Evolutionary conservation across 2,888 invertebrate species (phyloP).

Genomic region (Isotomurus palustris): DNA sequence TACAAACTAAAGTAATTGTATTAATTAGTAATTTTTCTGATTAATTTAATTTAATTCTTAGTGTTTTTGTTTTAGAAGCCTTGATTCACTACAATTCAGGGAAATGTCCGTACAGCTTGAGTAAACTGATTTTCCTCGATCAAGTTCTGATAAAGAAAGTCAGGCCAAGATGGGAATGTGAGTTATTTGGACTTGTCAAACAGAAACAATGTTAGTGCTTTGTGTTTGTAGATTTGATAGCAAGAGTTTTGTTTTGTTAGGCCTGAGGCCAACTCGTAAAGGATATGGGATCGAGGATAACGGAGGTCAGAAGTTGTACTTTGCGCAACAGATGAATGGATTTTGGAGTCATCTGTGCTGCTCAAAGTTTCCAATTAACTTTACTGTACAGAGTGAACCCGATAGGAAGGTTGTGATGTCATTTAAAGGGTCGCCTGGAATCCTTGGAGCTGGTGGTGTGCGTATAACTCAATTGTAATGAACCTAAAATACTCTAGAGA

Average conservation of each 20-base stretch:
- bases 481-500: too few relatives aligned
- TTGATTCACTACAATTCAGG: constrained; percentile 3
- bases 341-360: background rate
- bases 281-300: constrained; percentile 1
- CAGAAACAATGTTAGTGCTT: background rate
- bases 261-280: background rate
- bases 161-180: background rate
- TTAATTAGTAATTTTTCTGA: background rate
- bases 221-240: background rate
- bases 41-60: background rate
- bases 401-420: background rate
- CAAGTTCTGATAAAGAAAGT: constrained; percentile 2
- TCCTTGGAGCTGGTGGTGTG: constrained; percentile 16
- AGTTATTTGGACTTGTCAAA: too few relatives aligned
- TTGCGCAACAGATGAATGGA: background rate
- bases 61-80: constrained; percentile 12
- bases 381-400: constrained; percentile 2
- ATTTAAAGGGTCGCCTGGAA: background rate
- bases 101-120: constrained; percentile 14
- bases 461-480: background rate
- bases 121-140: constrained; percentile 6
- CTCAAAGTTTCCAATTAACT: constrained; percentile 3
- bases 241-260: too few relatives aligned
- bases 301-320: constrained; percentile 1
- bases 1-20: background rate